A percentile compares a stretch with the other conserved stretches of the same genome.
Evolutionary conservation across 2,888 invertebrate genomes (phyloP).

Genomic region (Cremastobaeus sp.): DNA sequence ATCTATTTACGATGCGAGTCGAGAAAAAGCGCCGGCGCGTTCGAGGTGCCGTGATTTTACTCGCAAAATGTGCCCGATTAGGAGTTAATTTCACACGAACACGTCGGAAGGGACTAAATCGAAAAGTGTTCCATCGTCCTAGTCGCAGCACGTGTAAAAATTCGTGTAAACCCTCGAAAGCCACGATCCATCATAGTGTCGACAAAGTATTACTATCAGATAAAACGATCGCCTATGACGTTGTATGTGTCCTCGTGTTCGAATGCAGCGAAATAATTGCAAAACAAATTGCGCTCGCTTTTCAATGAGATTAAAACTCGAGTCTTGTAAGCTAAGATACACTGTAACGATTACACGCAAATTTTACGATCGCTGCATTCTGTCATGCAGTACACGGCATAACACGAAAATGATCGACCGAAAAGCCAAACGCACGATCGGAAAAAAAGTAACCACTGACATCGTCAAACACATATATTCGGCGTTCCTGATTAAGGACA

Average conservation of each 20-base stretch:
- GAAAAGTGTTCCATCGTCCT: no score
- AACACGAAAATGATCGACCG: conserved; percentile 17
- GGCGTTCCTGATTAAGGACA: no score
- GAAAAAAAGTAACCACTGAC: no score
- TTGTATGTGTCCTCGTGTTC: conserved; percentile 25
- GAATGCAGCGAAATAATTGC: conserved; percentile 49
- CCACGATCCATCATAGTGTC: conserved; percentile 76
- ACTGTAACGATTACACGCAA: conserved; percentile 48
- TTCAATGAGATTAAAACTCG: conserved; percentile 51
- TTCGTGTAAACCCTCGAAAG: conserved; percentile 67
- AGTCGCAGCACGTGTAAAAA: conserved; percentile 48
- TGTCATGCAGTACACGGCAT: conserved; percentile 33
- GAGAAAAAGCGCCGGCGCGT: no score
- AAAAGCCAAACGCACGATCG: conserved; percentile 19
- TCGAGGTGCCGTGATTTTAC: no score
- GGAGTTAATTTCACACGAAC: no score
- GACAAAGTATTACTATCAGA: conserved; percentile 72
- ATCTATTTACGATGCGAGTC: no score
- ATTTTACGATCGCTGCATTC: conserved; percentile 53
- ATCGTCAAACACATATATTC: no score
- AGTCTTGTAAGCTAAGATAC: conserved; percentile 53
- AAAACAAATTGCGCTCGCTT: conserved; percentile 57
- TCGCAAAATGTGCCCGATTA: no score
- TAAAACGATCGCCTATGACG: conserved; percentile 65
- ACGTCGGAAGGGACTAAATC: no score